Conservation (phyloP, 1,140 invertebrate genomes). For the Matsumurasca onukii region DNA sequence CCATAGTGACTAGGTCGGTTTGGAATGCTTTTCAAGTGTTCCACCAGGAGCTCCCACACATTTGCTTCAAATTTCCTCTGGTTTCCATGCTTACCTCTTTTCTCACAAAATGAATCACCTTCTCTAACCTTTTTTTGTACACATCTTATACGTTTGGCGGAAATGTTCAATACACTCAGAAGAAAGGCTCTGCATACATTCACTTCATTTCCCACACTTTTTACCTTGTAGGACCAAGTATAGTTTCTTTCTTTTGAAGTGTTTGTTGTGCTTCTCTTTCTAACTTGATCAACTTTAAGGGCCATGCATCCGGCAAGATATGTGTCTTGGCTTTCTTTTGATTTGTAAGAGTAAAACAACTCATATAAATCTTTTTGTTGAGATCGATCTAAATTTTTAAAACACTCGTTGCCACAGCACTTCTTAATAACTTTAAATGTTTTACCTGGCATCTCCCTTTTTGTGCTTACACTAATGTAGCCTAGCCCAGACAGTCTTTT, state of each 20-base stretch:
- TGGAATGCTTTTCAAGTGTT: slow-evolving; percentile 30
- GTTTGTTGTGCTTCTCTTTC: slow-evolving; percentile 1
- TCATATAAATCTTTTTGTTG: slow-evolving; percentile 6
- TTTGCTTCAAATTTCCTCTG: not conserved
- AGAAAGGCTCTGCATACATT: slow-evolving; percentile 7
- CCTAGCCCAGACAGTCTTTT: not conserved
- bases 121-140: not conserved
- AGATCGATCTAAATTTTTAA: slow-evolving; percentile 11
- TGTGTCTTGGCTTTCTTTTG: not conserved
- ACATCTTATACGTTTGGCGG: not conserved
- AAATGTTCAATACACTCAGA: slow-evolving; percentile 1
- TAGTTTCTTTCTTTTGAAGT: slow-evolving; percentile 9
- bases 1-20: slow-evolving; percentile 26
- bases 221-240: not conserved
- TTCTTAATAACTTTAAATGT: slow-evolving; percentile 5
- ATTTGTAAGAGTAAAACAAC: slow-evolving; percentile 3
- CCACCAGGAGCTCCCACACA: slow-evolving; percentile 22
- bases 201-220: not conserved
- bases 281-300: not conserved
- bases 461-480: slow-evolving; percentile 2
- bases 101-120: slow-evolving; percentile 11
- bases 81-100: slow-evolving; percentile 15
- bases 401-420: slow-evolving; percentile 15
- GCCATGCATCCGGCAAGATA: not conserved
- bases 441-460: slow-evolving; percentile 9